Evolutionary conservation across 2,797 vertebrate genomes (phyloP).

Genomic region (Sylvilagus floridanus): DNA sequence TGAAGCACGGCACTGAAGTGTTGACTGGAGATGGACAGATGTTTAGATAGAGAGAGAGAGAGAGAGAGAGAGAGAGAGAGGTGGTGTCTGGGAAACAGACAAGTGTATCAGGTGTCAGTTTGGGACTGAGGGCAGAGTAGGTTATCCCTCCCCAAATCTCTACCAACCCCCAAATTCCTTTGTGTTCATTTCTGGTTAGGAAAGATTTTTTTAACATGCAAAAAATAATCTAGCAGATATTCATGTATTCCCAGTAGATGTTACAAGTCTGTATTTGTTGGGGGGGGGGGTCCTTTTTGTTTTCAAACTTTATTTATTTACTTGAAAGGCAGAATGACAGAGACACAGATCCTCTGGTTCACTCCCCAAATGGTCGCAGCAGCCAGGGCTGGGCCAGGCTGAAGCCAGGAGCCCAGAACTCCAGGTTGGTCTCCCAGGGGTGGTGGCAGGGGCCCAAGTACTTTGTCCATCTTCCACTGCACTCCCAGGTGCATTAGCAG

Average conservation of each 20-base stretch:
- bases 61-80: background rate
- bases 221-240: slow-evolving; percentile 19
- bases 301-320: too few species aligned
- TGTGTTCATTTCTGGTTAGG: background rate
- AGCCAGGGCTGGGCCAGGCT: too few species aligned
- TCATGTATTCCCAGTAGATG: background rate
- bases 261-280: background rate
- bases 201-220: slow-evolving; percentile 1
- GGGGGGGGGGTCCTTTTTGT: too few species aligned
- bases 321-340: too few species aligned
- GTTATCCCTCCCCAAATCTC: background rate
- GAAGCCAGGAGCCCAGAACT: too few species aligned
- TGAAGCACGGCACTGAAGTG: background rate
- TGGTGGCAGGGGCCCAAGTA: too few species aligned
- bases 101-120: background rate
- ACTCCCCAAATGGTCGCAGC: too few species aligned
- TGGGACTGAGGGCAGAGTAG: background rate
- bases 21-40: slow-evolving; percentile 1
- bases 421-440: too few species aligned
- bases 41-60: background rate
- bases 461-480: too few species aligned
- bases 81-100: background rate
- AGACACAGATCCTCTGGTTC: too few species aligned
- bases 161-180: background rate
- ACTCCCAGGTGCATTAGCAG: too few species aligned